These are phyloP conservation scores for Bothrops jararaca DNA, from an alignment of 2,113 vertebrate species.

Conservation along the genomic window DNA sequence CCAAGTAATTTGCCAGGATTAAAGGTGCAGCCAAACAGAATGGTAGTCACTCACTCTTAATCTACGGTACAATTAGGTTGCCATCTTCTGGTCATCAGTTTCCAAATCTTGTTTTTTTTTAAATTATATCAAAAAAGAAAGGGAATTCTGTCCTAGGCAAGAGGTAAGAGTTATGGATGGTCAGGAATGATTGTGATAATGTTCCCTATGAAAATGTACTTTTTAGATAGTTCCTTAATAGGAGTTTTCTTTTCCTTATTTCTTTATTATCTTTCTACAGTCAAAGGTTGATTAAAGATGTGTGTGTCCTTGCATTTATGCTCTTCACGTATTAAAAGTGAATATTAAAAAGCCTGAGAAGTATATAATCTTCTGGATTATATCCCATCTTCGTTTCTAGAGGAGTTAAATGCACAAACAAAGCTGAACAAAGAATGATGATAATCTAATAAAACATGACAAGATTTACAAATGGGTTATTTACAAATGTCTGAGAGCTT, in stretches of 20 bases:
- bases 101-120: not conserved
- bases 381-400: not conserved
- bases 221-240: not conserved
- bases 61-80: not conserved
- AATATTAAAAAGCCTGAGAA: not conserved
- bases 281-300: not conserved
- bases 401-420: not conserved
- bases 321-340: not conserved
- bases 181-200: not conserved
- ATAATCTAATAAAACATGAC: not conserved
- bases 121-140: not conserved
- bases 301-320: not conserved
- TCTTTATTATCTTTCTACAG: not conserved
- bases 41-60: not conserved
- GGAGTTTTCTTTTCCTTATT: not conserved
- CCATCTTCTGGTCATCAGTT: not conserved
- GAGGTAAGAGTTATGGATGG: not conserved
- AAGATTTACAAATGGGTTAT: not conserved
- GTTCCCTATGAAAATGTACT: not conserved
- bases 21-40: not conserved
- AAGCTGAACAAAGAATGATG: not conserved
- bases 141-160: not conserved
- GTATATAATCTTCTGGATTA: not conserved
- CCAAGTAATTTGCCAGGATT: not conserved
- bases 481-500: not conserved